Base-by-base conservation (phyloP, 1,140 invertebrate genomes). In the Polyergus mexicanus region DNA sequence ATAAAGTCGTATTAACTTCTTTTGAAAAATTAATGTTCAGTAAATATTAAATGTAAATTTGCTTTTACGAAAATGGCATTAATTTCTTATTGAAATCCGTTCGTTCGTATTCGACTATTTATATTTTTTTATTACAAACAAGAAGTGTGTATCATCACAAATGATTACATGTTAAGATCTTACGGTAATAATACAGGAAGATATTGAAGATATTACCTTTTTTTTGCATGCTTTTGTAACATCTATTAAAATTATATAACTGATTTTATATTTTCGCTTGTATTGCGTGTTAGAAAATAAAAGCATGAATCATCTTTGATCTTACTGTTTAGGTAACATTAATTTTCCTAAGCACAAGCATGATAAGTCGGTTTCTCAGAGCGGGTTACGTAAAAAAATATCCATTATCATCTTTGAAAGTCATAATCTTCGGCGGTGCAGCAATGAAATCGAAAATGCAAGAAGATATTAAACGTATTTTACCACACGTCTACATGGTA, bases 391-490 rank as follows among this genome's bases (percentile, higher is more conserved):
- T 60, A 38, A 72, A 44, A 0, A 83, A 83, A 6, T 83, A 83
- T 72, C 58, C 68, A 10, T 72, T 83, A 60, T 85, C 89, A 0
- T 90, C 90, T 5, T 8, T 94, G 2, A 80, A 81, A 28, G 0
- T 10, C 7, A 1, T 93, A 0, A 8, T 88, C 0, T 56, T 77
- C 10, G 92, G 92, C 3, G 94, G 95, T 19, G 92, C 95, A 8
- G 90, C 92, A 19, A 68, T 94, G 10, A 89, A 89, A n/a, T 0
- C 22, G n/a, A 80, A 91, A 19, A 65, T 81, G 1, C 68, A 92
- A 6, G 63, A 88, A 32, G 35, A 86, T 38, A 19, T 92, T 0
- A 47, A 38, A 38, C 38, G 71, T 7, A 8, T 38, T 5, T 84
- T 94, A 35, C 84, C 88, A 5, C 58, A 90, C 44, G 35, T 90